Conservation (phyloP, 1,140 invertebrate species). For the Telenomus remus region DNA sequence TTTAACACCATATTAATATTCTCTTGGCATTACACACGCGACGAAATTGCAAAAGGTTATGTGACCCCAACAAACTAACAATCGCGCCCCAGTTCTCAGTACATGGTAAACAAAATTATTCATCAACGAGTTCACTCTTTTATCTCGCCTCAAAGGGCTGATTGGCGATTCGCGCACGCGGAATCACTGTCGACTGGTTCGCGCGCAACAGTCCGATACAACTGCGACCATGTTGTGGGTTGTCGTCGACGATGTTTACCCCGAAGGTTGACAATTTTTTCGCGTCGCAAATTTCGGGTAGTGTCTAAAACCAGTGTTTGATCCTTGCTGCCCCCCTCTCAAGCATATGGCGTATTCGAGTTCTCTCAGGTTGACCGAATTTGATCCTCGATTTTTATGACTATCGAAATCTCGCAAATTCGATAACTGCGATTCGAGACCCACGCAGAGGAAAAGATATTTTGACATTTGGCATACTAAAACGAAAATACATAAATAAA, state of each 20-base stretch:
- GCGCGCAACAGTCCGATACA: neutral
- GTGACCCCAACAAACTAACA: conserved; percentile 7
- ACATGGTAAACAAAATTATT: conserved; percentile 31
- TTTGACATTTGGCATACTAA: no score
- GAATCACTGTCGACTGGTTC: neutral
- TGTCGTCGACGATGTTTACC: neutral
- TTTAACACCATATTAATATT: neutral
- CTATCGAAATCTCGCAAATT: no score
- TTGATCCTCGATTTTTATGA: neutral
- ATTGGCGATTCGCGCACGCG: conserved; percentile 3
- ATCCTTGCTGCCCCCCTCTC: conserved; percentile 3
- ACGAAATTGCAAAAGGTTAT: conserved; percentile 5
- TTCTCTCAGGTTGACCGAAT: conserved; percentile 10
- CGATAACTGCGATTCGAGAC: no score
- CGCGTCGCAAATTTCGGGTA: conserved; percentile 7
- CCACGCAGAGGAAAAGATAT: no score
- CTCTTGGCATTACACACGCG: neutral
- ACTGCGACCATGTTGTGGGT: neutral
- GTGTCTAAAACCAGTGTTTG: neutral
- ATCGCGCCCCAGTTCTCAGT: conserved; percentile 9
- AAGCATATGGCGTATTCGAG: conserved; percentile 8
- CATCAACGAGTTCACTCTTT: conserved; percentile 1
- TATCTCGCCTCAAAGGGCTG: neutral
- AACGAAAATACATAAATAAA: no score
- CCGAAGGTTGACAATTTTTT: conserved; percentile 8